Base-by-base conservation (phyloP, 1,140 invertebrate species). In the Adoxophyes honmai region DNA sequence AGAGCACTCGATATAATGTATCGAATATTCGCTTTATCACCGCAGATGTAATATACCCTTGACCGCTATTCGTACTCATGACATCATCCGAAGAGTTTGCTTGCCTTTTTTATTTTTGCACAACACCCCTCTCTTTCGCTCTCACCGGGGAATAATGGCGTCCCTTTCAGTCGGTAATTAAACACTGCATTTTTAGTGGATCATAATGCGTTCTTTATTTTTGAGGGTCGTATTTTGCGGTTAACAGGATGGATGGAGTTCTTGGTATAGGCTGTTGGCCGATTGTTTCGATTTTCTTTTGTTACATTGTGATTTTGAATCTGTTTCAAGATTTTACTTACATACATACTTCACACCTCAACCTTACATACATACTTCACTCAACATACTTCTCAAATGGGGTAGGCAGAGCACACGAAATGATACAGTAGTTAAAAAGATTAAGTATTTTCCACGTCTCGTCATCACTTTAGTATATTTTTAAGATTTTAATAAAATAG, bases 41-140 rank as follows among this genome's bases (percentile, higher is more conserved):
- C 55, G 38, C 59, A 63, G 52, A 70, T 58, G 66, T 71, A 78
- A 28, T 13, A 18, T 21, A 44, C 76, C 78, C 68, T 82, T 82
- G 81, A 85, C 81, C 81, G 74, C 76, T 79, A 81, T 82, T 66
- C 71, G 73, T 57, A 68, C 75, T 39, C 66, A 82, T 85, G 81
- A 85, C 80, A 82, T 82, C 79, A 85, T 78, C 72, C 59, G 48
- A n/a, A n/a, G n/a, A 64, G 55, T 61, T 64, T 61, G 68, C 60
- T 59, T 68, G 67, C 62, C 39, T 68, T 77, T 85, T 85, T 81
- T 81, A 85, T 82, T 85, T 85, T 82, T 70, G 73, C 79, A 68
- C 69, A 55, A 18, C 42, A 59, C 58, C 65, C 62, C 51, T 76
- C 77, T 78, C 77, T 70, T 66, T 81, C 62, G 39, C 34, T 56